These are phyloP conservation scores for Coelopa frigida DNA, from an alignment of 1,140 invertebrate genomes.

Conservation along the genomic window DNA sequence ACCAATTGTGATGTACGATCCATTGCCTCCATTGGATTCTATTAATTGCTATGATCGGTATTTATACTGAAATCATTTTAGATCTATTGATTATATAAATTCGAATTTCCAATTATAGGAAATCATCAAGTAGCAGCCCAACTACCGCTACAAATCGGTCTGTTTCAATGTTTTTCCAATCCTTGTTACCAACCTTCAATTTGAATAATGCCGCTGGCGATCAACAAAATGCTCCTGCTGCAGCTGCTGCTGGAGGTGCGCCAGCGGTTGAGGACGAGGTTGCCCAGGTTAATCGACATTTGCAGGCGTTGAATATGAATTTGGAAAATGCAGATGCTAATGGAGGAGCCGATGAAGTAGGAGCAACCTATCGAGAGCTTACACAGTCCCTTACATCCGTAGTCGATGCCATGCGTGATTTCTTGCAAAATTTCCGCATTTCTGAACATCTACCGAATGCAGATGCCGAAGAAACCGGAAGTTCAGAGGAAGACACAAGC, in stretches of 20 bases:
- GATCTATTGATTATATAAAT: background rate
- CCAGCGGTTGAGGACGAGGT: conserved; percentile 11
- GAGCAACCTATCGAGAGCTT: conserved; percentile 46
- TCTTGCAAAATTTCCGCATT: conserved; percentile 59
- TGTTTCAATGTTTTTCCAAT: conserved; percentile 59
- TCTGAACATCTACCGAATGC: conserved; percentile 40
- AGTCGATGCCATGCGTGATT: conserved; percentile 65
- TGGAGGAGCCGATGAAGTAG: conserved; percentile 19
- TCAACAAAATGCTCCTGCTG: conserved; percentile 19
- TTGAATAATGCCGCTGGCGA: conserved; percentile 31
- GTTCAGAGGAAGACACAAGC: conserved; percentile 45
- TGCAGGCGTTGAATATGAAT: conserved; percentile 18
- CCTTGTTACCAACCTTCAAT: conserved; percentile 58
- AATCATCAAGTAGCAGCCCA: conserved; percentile 46
- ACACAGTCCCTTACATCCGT: conserved; percentile 55
- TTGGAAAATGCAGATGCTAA: conserved; percentile 17
- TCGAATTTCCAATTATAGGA: conserved; percentile 20
- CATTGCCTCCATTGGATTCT: conserved; percentile 69
- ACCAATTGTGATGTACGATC: conserved; percentile 72
- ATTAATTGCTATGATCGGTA: conserved; percentile 59
- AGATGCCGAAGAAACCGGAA: conserved; percentile 45
- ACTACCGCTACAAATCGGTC: conserved; percentile 33
- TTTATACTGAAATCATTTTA: conserved; percentile 3
- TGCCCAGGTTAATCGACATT: conserved; percentile 14
- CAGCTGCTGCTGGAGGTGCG: background rate